Conservation (phyloP, 2,888 invertebrate genomes). For the Atherix ibis region DNA sequence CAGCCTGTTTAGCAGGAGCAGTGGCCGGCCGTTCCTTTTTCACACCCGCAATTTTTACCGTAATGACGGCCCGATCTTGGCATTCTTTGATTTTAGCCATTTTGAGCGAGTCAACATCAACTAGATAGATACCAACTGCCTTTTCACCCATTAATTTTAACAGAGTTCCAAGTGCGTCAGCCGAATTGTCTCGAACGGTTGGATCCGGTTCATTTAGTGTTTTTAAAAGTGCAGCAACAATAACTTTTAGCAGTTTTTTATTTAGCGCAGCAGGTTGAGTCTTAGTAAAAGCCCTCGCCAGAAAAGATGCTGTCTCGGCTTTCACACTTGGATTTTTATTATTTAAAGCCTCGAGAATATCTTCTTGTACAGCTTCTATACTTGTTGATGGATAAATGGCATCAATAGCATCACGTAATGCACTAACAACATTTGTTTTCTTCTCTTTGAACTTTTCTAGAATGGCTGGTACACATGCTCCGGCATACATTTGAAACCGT, state of each 20-base stretch:
- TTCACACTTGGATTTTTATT: conserved; percentile 87
- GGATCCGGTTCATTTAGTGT: conserved; percentile 52
- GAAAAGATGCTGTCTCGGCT: conserved; percentile 68
- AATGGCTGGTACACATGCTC: conserved; percentile 55
- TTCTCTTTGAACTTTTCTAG: conserved; percentile 97
- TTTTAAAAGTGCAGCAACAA: conserved; percentile 62
- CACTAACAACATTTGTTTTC: conserved; percentile 75
- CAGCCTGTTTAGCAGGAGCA: conserved; percentile 18
- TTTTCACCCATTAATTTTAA: conserved; percentile 91
- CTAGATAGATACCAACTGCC: conserved; percentile 66
- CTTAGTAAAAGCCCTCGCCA: conserved; percentile 66
- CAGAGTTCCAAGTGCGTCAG: conserved; percentile 84
- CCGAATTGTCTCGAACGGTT: conserved; percentile 78
- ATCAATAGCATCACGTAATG: conserved; percentile 80
- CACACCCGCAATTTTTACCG: conserved; percentile 48
- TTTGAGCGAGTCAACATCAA: conserved; percentile 80
- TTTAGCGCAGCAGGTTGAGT: conserved; percentile 68
- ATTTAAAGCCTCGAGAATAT: conserved; percentile 66
- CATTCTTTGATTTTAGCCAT: conserved; percentile 89
- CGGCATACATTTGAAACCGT: conserved; percentile 71
- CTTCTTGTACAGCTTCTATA: conserved; percentile 72
- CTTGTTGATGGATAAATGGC: conserved; percentile 69
- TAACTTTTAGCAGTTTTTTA: conserved; percentile 78
- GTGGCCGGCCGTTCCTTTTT: conserved; percentile 38
- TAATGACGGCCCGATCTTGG: conserved; percentile 80